Conservation (phyloP, 2,888 invertebrate species). For the Rotaria magnacalcarata region DNA sequence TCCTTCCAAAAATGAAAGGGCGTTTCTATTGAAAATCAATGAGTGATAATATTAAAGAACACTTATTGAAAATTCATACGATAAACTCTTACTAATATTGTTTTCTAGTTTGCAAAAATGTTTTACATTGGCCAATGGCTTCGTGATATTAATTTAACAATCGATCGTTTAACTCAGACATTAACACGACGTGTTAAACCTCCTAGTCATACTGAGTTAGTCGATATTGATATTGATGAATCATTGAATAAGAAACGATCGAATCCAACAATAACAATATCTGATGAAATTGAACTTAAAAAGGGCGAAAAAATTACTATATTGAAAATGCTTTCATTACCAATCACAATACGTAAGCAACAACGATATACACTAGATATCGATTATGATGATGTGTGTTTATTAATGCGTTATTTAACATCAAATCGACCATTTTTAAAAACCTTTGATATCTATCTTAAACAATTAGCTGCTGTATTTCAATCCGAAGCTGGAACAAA, state of each 20-base stretch:
- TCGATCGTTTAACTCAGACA: not conserved
- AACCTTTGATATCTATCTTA: constrained; percentile 85
- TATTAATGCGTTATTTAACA: constrained; percentile 68
- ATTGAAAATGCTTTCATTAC: not conserved
- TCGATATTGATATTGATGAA: not conserved
- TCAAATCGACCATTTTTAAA: constrained; percentile 95
- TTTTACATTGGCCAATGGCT: constrained; percentile 30
- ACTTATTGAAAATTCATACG: no score
- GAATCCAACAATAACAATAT: not conserved
- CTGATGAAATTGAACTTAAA: constrained; percentile 10
- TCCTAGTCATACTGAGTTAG: not conserved
- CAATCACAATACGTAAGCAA: not conserved
- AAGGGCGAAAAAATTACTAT: not conserved
- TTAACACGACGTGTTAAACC: not conserved
- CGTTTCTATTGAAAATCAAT: no score
- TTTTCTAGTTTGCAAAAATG: constrained; percentile 11
- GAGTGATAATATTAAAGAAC: no score
- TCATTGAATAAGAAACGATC: no score
- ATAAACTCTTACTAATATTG: no score
- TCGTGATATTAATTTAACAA: constrained; percentile 21
- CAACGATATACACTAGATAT: not conserved
- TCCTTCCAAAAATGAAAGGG: no score
- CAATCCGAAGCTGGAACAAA: constrained; percentile 65
- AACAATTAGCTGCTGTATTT: constrained; percentile 61
- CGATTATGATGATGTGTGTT: constrained; percentile 60